Base-by-base conservation (phyloP, 2,797 vertebrate species). In the Taenioides sp. region DNA sequence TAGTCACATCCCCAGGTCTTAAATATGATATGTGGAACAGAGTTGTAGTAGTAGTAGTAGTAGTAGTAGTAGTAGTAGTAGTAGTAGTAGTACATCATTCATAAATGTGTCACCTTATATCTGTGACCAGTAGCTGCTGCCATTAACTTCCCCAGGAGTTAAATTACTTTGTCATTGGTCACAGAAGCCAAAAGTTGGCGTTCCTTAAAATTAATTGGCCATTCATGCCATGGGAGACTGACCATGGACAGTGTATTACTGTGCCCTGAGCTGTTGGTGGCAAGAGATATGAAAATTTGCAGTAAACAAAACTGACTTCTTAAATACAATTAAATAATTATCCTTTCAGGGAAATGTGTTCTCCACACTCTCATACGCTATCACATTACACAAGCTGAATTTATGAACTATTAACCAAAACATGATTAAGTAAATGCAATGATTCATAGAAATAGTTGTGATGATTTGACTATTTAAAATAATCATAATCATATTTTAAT, bases 201-300 rank as follows among this genome's bases (percentile, higher is more conserved):
- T 58, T 71, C 63, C 22, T 61, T 43, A 60, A 75, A 70, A 74
- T 75, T 0, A 63, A 78, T 20, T 65, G n/a, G 49, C 40, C 62
- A 63, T 57, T 61, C 71, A 74, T 67, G 69, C 74, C 50, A 69
- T 20, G 59, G 80, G 73, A 85, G 76, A 73, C 67, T 75, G 69
- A 78, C 23, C 75, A 62, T 0, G 61, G 65, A 70, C 1, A 73
- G 63, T 17, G 27, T 49, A 59, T 67, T 23, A 14, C 52, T 64
- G 22, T 50, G 50, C 17, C 55, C 37, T 67, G 47, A 47, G 3
- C 14, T 47, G 12, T 43, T 14, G 40, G 43, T 43, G 40, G 40
- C 3, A 40, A 40, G 11, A 40, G 40, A 43, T 80, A 70, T 64
- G 57, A 49, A 62, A 62, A 65, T 65, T 76, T 75, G 31, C 69